Evolutionary conservation across 1,140 invertebrate species (phyloP), one percentile per base, ranked within the genome.

Genomic region (Rhagoletis zephyria): DNA sequence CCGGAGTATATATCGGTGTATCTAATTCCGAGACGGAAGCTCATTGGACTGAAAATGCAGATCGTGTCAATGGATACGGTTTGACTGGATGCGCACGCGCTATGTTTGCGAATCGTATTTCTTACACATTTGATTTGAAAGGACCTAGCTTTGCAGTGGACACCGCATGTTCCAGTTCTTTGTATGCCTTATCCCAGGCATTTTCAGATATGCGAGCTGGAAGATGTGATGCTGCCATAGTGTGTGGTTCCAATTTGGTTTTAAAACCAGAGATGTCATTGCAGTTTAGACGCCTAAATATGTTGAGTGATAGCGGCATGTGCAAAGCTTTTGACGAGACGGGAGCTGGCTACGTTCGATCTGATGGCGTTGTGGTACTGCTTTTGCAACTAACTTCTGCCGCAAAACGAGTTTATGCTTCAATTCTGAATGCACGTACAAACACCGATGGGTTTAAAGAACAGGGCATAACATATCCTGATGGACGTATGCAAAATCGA

Each of bases 41-140:
- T 91, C 95, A 95, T 89, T 98, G 96, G 96, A 95, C 95, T 16
- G 90, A 90, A 30, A 95, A 97, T 92, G 94, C 95, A 0, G 96
- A 97, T 65, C 94, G 95, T 90, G 95, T 98, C 1, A 97, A 96
- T 91, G 98, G 98, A 86, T 99, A 99, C 93, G 97, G 96, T 59
- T 94, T 99, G 89, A 98, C 97, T 3, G 98, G 98, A 42, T 98
- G 97, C 93, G 96, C 96, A 85, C 94, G 97, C 64, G 97, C 98
- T 48, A 99, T 99, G 98, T 98, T 99, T 93, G 95, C 98, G 63
- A 99, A 99, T 93, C 95, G 98, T 90, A 95, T 99, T 60, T 99
- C 98, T 0, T 99, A 96, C 94, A 96, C 97, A 10, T 99, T 99
- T 94, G 98, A 99, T 90, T 97, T 99, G 88, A 96, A 93, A 89